Evolutionary conservation across 2,113 vertebrate species (phyloP).

Genomic region (Junco hyemalis): DNA sequence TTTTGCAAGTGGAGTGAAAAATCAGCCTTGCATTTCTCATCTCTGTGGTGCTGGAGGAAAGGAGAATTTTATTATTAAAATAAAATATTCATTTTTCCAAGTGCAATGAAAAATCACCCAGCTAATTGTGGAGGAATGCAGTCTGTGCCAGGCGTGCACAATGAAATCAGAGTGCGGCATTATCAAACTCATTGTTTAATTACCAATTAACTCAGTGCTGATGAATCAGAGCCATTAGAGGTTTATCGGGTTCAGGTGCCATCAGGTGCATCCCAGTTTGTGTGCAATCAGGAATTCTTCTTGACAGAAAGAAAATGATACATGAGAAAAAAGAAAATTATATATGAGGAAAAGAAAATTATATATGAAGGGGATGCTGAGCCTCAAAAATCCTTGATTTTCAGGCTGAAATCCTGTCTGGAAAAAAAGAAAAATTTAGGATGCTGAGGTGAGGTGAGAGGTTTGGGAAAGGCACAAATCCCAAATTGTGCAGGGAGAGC

Average conservation of each 20-base stretch:
- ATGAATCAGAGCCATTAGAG: neutral
- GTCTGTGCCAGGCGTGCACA: neutral
- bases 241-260: neutral
- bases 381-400: neutral
- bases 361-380: neutral
- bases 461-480: neutral
- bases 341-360: too few relatives aligned
- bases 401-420: neutral
- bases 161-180: neutral
- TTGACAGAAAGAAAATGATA: neutral
- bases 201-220: neutral
- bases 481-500: neutral
- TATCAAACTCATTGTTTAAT: neutral
- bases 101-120: neutral
- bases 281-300: neutral
- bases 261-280: neutral
- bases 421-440: neutral
- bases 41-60: neutral
- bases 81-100: neutral
- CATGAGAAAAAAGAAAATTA: too few relatives aligned
- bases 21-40: neutral
- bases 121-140: neutral
- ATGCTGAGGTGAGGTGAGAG: neutral
- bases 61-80: neutral
- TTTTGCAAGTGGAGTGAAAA: too few relatives aligned